Evolutionary conservation across 2,113 vertebrate species (phyloP).

Genomic region (Rutilus rutilus): DNA sequence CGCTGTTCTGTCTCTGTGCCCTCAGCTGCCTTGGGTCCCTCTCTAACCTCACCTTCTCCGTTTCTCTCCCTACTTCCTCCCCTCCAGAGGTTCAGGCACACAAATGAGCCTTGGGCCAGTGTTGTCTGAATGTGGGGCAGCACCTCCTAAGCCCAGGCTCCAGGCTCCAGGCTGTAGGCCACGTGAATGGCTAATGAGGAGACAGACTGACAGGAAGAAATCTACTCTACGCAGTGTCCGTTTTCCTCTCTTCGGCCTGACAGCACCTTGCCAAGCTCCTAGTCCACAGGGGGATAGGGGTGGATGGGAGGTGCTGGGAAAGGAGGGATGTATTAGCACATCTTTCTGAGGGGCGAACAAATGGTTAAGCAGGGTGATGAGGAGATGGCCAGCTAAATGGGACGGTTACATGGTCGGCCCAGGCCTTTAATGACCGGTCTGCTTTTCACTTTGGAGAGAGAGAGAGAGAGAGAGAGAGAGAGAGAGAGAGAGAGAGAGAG

Average conservation of each 20-base stretch:
- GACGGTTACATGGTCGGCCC: not conserved
- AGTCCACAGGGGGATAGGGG: not conserved
- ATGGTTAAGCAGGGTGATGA: conserved; percentile 29
- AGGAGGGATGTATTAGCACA: conserved; percentile 24
- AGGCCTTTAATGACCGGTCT: conserved; percentile 16
- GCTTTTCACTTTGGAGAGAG: not conserved
- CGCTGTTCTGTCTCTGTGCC: conserved; percentile 42
- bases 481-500: not conserved
- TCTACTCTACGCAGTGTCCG: not conserved
- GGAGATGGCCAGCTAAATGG: conserved; percentile 5
- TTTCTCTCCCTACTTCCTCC: conserved; percentile 48
- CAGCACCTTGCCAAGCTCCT: conserved; percentile 63
- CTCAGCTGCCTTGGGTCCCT: conserved; percentile 54
- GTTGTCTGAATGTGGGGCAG: conserved; percentile 42
- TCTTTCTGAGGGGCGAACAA: not conserved
- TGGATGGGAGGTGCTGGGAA: conserved; percentile 21
- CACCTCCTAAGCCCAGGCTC: conserved; percentile 28
- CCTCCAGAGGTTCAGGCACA: conserved; percentile 68
- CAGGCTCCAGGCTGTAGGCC: conserved; percentile 29
- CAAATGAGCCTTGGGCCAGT: conserved; percentile 68
- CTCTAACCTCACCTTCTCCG: conserved; percentile 16
- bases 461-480: not conserved
- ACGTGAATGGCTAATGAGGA: conserved; percentile 30
- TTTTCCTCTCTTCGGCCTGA: conserved; percentile 8
- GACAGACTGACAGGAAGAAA: conserved; percentile 1